phyloP scores from a whole-genome alignment of 53 echinoderm and acorn worm species.

The Paelopatides confundens region DNA sequence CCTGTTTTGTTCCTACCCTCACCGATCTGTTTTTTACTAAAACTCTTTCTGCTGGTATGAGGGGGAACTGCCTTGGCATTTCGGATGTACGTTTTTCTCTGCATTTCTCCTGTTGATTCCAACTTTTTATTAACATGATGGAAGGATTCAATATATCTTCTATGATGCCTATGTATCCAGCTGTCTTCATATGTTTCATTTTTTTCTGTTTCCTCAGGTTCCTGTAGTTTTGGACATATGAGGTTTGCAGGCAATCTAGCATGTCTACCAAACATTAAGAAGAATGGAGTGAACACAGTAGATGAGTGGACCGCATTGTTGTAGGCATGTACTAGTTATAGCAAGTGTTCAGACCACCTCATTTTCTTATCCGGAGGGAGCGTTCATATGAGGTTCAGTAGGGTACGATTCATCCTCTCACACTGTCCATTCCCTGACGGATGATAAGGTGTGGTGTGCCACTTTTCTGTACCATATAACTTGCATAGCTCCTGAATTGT shows the following conservation, averaged over 20 bases:
- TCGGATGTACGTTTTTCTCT: neutral
- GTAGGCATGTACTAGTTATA: slow-evolving; percentile 18
- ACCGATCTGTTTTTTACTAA: too few species aligned
- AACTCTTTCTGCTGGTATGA: slow-evolving; percentile 36
- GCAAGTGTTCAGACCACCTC: slow-evolving; percentile 48
- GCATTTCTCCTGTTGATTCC: too few species aligned
- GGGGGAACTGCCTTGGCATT: neutral
- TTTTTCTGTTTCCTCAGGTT: neutral
- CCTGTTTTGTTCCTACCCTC: too few species aligned
- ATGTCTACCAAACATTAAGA: slow-evolving; percentile 59
- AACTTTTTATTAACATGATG: neutral
- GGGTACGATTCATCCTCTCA: slow-evolving; percentile 60
- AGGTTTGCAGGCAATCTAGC: slow-evolving; percentile 30
- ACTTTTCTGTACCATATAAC: slow-evolving; percentile 42
- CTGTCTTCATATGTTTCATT: neutral
- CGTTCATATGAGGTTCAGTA: slow-evolving; percentile 50
- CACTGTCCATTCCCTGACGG: slow-evolving; percentile 64
- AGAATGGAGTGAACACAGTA: slow-evolving; percentile 54
- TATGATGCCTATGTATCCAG: slow-evolving; percentile 22
- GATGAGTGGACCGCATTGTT: slow-evolving; percentile 46
- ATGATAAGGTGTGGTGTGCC: slow-evolving; percentile 61
- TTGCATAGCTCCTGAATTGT: slow-evolving; percentile 47
- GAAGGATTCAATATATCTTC: neutral
- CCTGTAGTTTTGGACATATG: neutral
- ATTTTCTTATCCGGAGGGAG: slow-evolving; percentile 27